These are phyloP conservation scores for Prenolepis imparis DNA, from an alignment of 2,888 invertebrate species.

Conservation along the genomic window DNA sequence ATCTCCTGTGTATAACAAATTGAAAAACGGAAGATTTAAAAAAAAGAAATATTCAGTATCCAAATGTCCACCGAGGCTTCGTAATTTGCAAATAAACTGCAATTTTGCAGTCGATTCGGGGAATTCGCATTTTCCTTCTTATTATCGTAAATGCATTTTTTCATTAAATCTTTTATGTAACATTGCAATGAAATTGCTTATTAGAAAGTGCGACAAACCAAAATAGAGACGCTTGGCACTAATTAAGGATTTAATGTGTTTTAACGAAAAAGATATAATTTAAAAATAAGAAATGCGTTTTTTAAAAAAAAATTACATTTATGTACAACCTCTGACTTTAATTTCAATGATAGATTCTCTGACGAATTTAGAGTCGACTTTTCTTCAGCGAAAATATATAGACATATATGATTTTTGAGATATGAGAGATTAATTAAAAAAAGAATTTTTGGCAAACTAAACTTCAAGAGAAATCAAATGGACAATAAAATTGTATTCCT, in stretches of 20 bases:
- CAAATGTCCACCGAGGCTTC: constrained; percentile 28
- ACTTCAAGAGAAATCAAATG: background rate
- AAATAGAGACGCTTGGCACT: background rate
- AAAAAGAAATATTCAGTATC: background rate
- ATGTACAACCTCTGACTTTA: background rate
- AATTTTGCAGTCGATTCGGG: background rate
- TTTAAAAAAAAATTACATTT: background rate
- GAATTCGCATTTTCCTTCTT: constrained; percentile 2
- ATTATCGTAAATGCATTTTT: constrained; percentile 13
- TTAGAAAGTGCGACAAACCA: background rate
- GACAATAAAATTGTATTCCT: background rate
- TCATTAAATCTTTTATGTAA: background rate
- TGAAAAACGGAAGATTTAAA: background rate
- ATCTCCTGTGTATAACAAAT: background rate
- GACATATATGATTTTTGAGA: background rate
- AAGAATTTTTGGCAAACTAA: background rate
- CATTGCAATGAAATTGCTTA: constrained; percentile 9
- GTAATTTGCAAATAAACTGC: constrained; percentile 8
- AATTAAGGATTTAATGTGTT: constrained; percentile 16
- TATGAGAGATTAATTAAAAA: background rate
- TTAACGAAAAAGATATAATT: background rate
- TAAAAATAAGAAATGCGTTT: background rate
- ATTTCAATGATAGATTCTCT: background rate
- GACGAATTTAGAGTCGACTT: background rate
- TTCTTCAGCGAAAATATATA: background rate